Evolutionary conservation across 2,113 vertebrate species (phyloP).

Genomic region (Alectura lathami): DNA sequence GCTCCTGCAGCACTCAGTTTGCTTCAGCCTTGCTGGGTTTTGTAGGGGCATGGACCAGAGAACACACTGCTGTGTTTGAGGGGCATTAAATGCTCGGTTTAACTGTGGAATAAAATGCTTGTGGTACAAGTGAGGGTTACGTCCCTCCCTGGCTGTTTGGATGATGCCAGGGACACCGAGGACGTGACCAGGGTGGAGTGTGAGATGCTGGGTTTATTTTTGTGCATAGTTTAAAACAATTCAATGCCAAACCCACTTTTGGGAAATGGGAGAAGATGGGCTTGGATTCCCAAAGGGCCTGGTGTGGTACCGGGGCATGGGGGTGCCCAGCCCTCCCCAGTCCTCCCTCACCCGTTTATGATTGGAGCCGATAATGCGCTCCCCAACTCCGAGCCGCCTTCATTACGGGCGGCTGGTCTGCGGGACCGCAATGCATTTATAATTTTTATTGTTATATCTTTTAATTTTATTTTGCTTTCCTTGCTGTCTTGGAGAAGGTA

Average conservation of each 20-base stretch:
- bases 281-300: fast-evolving
- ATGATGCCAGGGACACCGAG: not conserved
- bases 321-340: not conserved
- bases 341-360: not conserved
- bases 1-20: fast-evolving
- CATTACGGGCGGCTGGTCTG: slow-evolving; percentile 42
- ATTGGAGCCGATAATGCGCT: not conserved
- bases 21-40: not conserved
- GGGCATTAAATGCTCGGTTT: not conserved
- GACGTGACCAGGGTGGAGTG: not conserved
- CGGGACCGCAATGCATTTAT: slow-evolving; percentile 77
- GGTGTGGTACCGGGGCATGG: not conserved
- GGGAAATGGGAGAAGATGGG: fast-evolving
- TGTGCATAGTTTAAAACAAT: not conserved
- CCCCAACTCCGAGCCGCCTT: not conserved
- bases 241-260: fast-evolving
- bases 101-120: not conserved
- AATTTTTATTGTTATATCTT: slow-evolving; percentile 89
- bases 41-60: fast-evolving
- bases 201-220: not conserved
- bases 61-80: fast-evolving
- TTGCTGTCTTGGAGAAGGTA: slow-evolving; percentile 70
- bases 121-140: not conserved
- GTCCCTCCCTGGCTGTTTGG: not conserved
- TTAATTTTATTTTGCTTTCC: slow-evolving; percentile 85